These are phyloP conservation scores for Rhadina sibilatrix DNA, from an alignment of 2,113 vertebrate species.

Conservation along the genomic window DNA sequence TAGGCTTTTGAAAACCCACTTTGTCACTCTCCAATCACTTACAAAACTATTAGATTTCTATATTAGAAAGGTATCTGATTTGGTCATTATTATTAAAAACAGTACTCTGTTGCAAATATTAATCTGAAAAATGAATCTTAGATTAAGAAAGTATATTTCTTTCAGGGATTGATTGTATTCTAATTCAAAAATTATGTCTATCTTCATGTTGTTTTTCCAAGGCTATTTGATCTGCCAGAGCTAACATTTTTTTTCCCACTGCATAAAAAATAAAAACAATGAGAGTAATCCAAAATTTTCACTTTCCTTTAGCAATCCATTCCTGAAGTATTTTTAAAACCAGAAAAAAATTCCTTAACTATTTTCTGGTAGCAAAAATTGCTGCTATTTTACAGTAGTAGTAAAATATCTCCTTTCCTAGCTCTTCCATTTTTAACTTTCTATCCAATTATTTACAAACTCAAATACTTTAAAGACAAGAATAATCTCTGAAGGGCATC, in stretches of 20 bases:
- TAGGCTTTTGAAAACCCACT: background rate
- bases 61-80: background rate
- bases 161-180: slow-evolving; percentile 36
- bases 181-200: background rate
- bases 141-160: slow-evolving; percentile 20
- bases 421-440: background rate
- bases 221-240: background rate
- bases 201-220: background rate
- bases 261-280: background rate
- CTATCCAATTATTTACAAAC: background rate
- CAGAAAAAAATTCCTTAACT: background rate
- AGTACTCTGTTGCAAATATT: slow-evolving; percentile 7
- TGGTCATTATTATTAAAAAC: slow-evolving; percentile 48
- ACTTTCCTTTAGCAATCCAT: background rate
- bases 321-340: background rate
- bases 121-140: slow-evolving; percentile 40
- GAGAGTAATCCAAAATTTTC: background rate
- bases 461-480: background rate
- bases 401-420: background rate
- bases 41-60: background rate
- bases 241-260: background rate
- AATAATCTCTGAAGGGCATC: background rate
- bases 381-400: background rate
- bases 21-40: background rate
- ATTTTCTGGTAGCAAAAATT: background rate